Base-by-base conservation (phyloP, 1,140 invertebrate genomes). In the Aphelenchoides fujianensis region DNA sequence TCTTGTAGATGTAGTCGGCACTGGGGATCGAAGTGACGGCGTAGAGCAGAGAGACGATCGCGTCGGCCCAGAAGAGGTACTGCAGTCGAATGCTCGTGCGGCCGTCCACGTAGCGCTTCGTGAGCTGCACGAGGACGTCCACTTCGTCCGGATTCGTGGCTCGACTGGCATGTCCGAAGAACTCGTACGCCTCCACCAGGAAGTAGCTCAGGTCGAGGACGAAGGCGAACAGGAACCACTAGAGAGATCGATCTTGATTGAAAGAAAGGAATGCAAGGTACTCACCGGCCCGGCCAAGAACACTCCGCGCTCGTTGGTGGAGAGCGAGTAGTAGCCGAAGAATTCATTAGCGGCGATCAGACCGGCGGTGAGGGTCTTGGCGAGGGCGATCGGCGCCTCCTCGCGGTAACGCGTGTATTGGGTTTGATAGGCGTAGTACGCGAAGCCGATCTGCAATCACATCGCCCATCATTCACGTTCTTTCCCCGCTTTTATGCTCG, bases 1-100 rank as follows among this genome's bases (percentile, higher is more conserved):
- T 66, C 31, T 32, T 12, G 63, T 66, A 66, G 16, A 66, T 19
- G 36, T 34, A 66, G 27, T 66, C 63, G 63, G 32, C 23, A 16
- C n/a, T 16, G 37, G 32, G 9, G 3, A 66, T 66, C 1, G 63
- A 66, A 30, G 63, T 12, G 12, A 66, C 63, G 1, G 63, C 27
- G 7, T 66, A 66, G 0, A 66, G 32, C 1, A 66, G 12, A 12
- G 63, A 66, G 31, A 66, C 32, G 1, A 66, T 3, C 19, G 63
- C 63, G 3, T 66, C 63, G 12, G 32, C 16, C 63, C 63, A 66
- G 32, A 66, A 66, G 1, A 36, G 19, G 28, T 66, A 37, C 7
- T 66, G 27, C 23, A 35, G 12, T 0, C 16, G 36, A 30, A 66
- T 19, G 2, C 16, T n/a, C 16, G 16, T 30, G 32, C 32, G 1